phyloP scores from a whole-genome alignment of 2,888 invertebrate genomes.

The Watsonalla binaria region DNA sequence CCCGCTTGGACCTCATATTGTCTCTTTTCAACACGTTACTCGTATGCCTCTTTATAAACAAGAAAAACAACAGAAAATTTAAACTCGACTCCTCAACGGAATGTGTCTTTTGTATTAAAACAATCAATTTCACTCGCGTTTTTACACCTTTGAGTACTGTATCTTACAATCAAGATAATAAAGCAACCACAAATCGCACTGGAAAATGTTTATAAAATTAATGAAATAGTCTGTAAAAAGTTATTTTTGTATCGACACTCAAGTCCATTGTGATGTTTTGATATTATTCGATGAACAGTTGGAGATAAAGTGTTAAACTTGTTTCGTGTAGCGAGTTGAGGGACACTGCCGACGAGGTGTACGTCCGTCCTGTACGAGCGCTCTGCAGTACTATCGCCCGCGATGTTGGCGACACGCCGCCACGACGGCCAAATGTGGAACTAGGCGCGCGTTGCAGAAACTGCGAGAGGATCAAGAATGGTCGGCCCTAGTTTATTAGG shows the following conservation, averaged over 20 bases:
- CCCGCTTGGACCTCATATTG: constrained; percentile 64
- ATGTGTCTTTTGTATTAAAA: constrained; percentile 53
- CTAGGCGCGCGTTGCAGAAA: constrained; percentile 46
- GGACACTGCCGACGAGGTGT: constrained; percentile 29
- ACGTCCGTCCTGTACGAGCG: constrained; percentile 54
- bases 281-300: constrained; percentile 12
- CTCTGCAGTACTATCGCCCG: constrained; percentile 51
- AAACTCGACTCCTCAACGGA: constrained; percentile 50
- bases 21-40: constrained; percentile 67
- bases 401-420: constrained; percentile 55
- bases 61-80: constrained; percentile 59
- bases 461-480: constrained; percentile 45
- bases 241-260: constrained; percentile 36
- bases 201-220: constrained; percentile 43
- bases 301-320: constrained; percentile 53
- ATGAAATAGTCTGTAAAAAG: constrained; percentile 36
- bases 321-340: constrained; percentile 54
- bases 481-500: constrained; percentile 37
- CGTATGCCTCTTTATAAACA: constrained; percentile 56
- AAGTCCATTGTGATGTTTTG: constrained; percentile 53
- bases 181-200: constrained; percentile 63
- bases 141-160: constrained; percentile 56
- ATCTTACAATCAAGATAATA: constrained; percentile 57
- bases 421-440: constrained; percentile 44
- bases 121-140: constrained; percentile 67